These are phyloP conservation scores for Arctia plantaginis DNA, from an alignment of 2,888 invertebrate genomes.

Conservation along the genomic window DNA sequence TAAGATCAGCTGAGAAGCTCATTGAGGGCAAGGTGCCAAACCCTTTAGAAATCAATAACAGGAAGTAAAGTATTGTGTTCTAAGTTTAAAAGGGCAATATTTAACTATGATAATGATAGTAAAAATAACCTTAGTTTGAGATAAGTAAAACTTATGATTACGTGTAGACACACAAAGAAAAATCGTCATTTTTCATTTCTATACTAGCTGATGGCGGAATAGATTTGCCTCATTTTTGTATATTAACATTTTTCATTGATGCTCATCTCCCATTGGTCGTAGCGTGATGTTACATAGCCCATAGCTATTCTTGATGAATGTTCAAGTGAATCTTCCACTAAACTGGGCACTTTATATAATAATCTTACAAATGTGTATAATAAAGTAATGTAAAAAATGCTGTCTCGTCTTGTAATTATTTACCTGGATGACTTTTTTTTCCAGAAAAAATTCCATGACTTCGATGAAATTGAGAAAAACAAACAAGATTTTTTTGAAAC, in stretches of 20 bases:
- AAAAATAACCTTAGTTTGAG: neutral
- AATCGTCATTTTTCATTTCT: too few relatives aligned
- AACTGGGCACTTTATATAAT: neutral
- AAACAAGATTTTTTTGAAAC: neutral
- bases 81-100: neutral
- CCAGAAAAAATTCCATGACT: neutral
- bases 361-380: neutral
- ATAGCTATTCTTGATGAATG: too few relatives aligned
- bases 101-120: neutral
- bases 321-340: neutral
- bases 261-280: too few relatives aligned
- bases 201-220: too few relatives aligned
- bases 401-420: neutral
- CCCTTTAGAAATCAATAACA: conserved; percentile 18
- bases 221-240: too few relatives aligned
- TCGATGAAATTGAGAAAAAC: neutral
- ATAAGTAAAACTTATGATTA: neutral
- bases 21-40: conserved; percentile 22
- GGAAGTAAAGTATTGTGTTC: conserved; percentile 6
- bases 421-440: neutral
- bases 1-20: conserved; percentile 28
- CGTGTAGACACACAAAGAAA: too few relatives aligned
- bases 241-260: too few relatives aligned
- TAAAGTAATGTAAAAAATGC: neutral
- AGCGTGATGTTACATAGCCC: too few relatives aligned